Evolutionary conservation across 1,140 invertebrate genomes (phyloP).

Genomic region (Drosophila lini): DNA sequence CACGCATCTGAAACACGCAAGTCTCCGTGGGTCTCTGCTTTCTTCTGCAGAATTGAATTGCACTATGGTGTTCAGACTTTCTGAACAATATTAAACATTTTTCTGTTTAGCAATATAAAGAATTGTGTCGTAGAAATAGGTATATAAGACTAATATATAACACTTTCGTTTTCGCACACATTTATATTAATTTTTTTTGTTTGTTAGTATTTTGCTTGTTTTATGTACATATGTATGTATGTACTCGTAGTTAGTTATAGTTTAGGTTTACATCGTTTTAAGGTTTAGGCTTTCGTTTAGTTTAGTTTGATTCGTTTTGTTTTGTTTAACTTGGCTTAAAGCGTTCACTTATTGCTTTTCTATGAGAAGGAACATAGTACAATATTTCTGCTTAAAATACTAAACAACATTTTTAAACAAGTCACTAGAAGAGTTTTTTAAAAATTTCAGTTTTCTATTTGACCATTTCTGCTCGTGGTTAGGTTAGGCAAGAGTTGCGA

Average conservation of each 20-base stretch:
- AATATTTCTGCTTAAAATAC: conserved; percentile 74
- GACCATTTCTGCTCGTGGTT: conserved; percentile 22
- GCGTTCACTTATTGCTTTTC: conserved; percentile 78
- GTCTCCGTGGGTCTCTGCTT: conserved; percentile 15
- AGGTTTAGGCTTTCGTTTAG: conserved; percentile 56
- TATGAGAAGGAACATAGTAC: conserved; percentile 80
- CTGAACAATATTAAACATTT: conserved; percentile 50
- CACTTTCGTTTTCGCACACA: conserved; percentile 51
- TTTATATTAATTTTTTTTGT: conserved; percentile 53
- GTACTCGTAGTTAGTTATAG: conserved; percentile 36
- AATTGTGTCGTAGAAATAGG: conserved; percentile 56
- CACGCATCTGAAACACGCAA: conserved; percentile 22
- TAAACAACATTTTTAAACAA: conserved; percentile 78
- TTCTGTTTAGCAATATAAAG: conserved; percentile 53
- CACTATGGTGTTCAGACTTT: conserved; percentile 40
- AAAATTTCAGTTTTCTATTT: conserved; percentile 22
- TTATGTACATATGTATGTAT: conserved; percentile 28
- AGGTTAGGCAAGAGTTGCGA: conserved; percentile 33
- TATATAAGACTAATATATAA: conserved; percentile 48
- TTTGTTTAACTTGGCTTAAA: conserved; percentile 74
- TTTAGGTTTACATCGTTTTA: conserved; percentile 39
- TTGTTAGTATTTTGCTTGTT: conserved; percentile 15
- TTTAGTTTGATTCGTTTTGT: conserved; percentile 70
- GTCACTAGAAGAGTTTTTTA: conserved; percentile 65
- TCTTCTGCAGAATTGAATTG: conserved; percentile 23